These are phyloP conservation scores for Diadegma fenestrale DNA, from an alignment of 2,888 invertebrate species.

Conservation along the genomic window DNA sequence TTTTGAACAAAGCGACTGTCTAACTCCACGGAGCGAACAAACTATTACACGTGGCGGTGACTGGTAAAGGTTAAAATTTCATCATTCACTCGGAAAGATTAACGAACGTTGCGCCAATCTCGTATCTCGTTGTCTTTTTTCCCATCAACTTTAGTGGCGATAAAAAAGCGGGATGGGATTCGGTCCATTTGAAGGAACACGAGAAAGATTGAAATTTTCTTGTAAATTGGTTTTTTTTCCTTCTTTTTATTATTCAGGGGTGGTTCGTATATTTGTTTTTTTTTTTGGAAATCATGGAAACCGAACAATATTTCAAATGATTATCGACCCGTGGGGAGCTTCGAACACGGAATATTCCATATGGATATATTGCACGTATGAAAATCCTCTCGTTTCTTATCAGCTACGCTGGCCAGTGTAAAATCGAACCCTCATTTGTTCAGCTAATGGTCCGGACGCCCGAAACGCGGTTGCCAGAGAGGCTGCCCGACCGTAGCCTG, in stretches of 20 bases:
- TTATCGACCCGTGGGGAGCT: neutral
- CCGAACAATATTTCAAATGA: neutral
- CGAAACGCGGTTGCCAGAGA: constrained; percentile 19
- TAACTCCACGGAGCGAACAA: neutral
- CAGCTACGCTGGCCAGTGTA: constrained; percentile 42
- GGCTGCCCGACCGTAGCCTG: constrained; percentile 71
- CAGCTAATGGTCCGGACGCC: constrained; percentile 72
- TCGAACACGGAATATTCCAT: neutral
- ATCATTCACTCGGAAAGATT: constrained; percentile 1
- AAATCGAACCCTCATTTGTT: constrained; percentile 74
- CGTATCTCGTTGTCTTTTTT: neutral
- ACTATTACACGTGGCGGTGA: neutral
- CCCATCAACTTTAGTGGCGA: neutral
- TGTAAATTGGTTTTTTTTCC: neutral
- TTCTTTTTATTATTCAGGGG: neutral
- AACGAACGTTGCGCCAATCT: neutral
- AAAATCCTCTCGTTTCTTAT: constrained; percentile 69
- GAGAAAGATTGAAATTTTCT: neutral
- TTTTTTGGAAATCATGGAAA: neutral
- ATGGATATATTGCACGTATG: constrained; percentile 1
- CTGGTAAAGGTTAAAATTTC: constrained; percentile 2
- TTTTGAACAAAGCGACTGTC: neutral
- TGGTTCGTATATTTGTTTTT: neutral
- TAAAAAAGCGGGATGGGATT: neutral
- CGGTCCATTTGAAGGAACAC: neutral